phyloP scores from a whole-genome alignment of 2,113 vertebrate species.

The Sitta europaea region DNA sequence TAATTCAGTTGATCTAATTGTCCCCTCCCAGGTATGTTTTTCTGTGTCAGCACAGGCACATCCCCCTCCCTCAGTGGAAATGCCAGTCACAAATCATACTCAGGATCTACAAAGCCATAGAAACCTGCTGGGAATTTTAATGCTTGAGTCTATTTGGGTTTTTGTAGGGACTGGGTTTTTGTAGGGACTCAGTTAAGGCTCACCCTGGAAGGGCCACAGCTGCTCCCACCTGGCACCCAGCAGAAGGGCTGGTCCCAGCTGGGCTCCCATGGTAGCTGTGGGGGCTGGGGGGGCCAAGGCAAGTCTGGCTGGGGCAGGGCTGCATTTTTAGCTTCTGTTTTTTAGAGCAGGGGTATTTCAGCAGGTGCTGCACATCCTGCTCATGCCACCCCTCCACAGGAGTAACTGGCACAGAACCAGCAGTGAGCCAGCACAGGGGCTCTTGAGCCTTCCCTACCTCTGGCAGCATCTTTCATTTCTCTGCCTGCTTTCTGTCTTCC shows the following conservation, averaged over 20 bases:
- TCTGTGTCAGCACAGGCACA: not conserved
- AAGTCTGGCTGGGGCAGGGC: not conserved
- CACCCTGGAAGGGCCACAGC: not conserved
- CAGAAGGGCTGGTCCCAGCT: not conserved
- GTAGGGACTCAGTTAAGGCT: not conserved
- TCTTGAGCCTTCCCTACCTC: not conserved
- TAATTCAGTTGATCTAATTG: constrained; percentile 21
- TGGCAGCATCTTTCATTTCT: not conserved
- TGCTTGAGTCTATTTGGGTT: not conserved
- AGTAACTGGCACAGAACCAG: not conserved
- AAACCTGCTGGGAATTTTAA: not conserved
- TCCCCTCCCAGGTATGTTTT: not conserved
- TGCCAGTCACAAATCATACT: not conserved
- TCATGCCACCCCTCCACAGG: not conserved
- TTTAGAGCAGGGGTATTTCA: not conserved
- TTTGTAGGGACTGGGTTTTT: not conserved
- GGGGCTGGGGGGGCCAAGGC: not conserved
- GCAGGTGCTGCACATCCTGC: not conserved
- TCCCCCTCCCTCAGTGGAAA: not conserved
- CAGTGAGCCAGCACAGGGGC: rapidly evolving
- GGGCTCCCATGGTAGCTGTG: rapidly evolving
- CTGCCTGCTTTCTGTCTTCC: not conserved
- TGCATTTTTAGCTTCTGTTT: not conserved
- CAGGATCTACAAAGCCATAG: not conserved
- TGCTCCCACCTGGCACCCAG: not conserved